Evolutionary conservation across 2,888 invertebrate genomes (phyloP), one percentile per base, ranked within the genome.

Genomic region (Nephrocerus scutellatus): DNA sequence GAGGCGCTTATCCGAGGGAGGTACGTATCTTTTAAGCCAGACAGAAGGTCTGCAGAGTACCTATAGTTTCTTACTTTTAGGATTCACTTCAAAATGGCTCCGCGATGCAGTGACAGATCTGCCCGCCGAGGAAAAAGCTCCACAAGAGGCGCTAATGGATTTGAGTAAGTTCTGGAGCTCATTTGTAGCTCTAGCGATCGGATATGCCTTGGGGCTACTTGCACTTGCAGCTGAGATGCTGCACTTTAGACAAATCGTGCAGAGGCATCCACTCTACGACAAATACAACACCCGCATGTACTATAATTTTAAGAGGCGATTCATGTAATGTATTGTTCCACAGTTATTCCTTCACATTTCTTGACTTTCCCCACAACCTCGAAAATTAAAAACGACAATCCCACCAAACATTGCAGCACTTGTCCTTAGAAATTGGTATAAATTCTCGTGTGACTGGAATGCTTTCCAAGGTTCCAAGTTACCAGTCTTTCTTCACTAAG

Each of bases 151-250:
- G 5, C 58, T 86, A 10, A 84, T 88, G 74, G 80, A 83, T 64
- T 70, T 87, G 50, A 75, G 74, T 48, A 88, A 88, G 59, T 73
- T 88, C 29, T 83, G 83, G 60, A 85, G 84, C 28, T 85, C 82
- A 4, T 73, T 87, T 45, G 74, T 84, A 24, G 82, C 81, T 6
- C 61, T 88, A n/a, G 73, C 66, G 3, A 72, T 79, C 30, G 88
- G 88, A 1, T 85, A 82, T 56, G 60, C 73, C 13, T 44, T 82
- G 4, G 76, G 82, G 48, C 52, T 74, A 1, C 16, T 76, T 0
- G 70, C 71, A 21, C 60, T 87, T 0, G 50, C 77, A 2, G 69
- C 66, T 0, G 88, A 88, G 67, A 59, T 76, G 16, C 53, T 79
- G 38, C 74, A 87, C 59, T 87, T 84, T 76, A 72, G 76, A 48